phyloP scores from a whole-genome alignment of 2,797 vertebrate species.

The Coregonus sp. region DNA sequence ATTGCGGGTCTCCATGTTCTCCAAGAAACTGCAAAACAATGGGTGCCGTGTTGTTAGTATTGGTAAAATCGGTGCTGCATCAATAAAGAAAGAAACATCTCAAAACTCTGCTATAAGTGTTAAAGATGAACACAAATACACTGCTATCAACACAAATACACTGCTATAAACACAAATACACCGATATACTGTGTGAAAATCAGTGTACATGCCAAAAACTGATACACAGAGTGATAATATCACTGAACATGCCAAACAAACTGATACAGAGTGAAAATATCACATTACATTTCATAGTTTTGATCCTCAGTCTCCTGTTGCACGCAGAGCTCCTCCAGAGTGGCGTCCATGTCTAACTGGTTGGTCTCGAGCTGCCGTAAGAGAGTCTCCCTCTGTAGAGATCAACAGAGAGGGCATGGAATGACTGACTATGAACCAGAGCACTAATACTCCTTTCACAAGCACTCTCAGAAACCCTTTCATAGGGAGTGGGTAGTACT shows the following conservation, averaged over 20 bases:
- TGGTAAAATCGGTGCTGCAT: constrained; percentile 1
- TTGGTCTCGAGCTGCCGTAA: constrained; percentile 97
- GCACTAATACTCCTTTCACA: not conserved
- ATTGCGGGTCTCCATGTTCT: constrained; percentile 88
- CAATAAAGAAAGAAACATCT: too few species aligned
- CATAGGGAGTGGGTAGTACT: not conserved
- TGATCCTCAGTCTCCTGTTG: constrained; percentile 98
- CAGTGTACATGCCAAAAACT: not conserved
- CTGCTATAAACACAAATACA: not conserved
- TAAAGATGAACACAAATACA: too few species aligned
- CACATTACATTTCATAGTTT: constrained; percentile 91
- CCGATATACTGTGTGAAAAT: not conserved
- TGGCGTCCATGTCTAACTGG: constrained; percentile 96
- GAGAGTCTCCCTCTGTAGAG: constrained; percentile 88
- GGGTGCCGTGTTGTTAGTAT: not conserved
- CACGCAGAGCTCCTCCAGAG: constrained; percentile 91
- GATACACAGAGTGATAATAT: not conserved
- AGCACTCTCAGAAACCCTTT: not conserved
- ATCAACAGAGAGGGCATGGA: not conserved
- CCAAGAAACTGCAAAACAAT: constrained; percentile 83
- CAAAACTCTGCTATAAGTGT: too few species aligned
- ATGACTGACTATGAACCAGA: not conserved
- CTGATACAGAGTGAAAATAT: too few species aligned
- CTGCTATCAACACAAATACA: too few species aligned
- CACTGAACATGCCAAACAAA: not conserved